Base-by-base conservation (phyloP, 2,888 invertebrate genomes). In the Oeneis ivallda region DNA sequence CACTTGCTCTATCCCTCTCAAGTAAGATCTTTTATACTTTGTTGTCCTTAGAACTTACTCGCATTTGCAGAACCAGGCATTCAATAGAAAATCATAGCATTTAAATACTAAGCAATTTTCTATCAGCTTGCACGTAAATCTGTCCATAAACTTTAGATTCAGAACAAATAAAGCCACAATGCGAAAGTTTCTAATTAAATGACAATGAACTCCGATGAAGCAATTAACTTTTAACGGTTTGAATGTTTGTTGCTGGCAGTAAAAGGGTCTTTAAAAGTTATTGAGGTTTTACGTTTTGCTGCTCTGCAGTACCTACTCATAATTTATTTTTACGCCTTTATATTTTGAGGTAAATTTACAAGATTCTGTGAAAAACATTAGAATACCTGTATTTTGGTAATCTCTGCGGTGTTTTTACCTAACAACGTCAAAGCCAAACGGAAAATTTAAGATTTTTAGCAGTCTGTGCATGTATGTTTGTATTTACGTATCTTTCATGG, bases 191-290 rank as follows among this genome's bases (percentile, higher is more conserved):
- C 26, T 26, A 50, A 50, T 50, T 50, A 50, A 50, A 50, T 50
- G 49, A 50, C 49, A 59, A 49, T 37, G 57, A 47, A 62, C 53
- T 58, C 19, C 49, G 54, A 54, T 63, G 17, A 26, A 37, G 34
- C 63, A 63, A 59, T 67, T 63, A 67, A 60, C 41, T 60, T 64
- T 54, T 54, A 62, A 54, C 26, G 53, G 59, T 47, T n/a, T 26
- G 15, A 47, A 58, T 67, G 63, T 64, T 67, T 64, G 63, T 60
- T 50, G 62, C 54, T 32, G 54, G 41, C 63, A 15, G 56, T 67
- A 57, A 67, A 57, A 43, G 37, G 56, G 50, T 54, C 19, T 50
- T 50, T 11, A 19, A 49, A 26, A 50, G 13, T 50, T 13, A 50
- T 50, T 50, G 13, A 50, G 26, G 49, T 50, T 50, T 50, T 13